phyloP scores from a whole-genome alignment of 2,113 vertebrate species.

The Plecotus auritus region DNA sequence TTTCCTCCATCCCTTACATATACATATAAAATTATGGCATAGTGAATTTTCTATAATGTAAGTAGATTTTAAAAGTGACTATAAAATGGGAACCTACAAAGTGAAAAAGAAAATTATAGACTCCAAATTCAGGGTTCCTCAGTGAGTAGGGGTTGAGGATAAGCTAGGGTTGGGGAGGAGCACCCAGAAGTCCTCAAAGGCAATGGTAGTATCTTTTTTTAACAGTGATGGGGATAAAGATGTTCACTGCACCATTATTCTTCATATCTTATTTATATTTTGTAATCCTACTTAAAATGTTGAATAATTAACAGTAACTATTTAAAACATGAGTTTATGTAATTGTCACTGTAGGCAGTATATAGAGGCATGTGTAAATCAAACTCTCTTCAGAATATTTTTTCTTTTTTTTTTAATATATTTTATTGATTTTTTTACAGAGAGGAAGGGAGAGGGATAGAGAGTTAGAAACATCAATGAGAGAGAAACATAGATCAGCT shows the following conservation, averaged over 20 bases:
- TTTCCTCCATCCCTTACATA: not conserved
- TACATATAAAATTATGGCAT: not conserved
- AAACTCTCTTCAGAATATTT: not conserved
- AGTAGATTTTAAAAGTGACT: not conserved
- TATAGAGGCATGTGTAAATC: not conserved
- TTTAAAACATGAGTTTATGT: not conserved
- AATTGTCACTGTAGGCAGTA: not conserved
- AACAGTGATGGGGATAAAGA: not conserved
- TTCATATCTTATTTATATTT: not conserved
- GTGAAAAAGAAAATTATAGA: not conserved
- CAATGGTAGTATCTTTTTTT: not conserved
- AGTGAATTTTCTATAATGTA: not conserved
- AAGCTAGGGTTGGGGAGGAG: not conserved
- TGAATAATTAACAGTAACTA: not conserved
- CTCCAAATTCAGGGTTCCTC: not conserved
- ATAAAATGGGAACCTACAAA: not conserved
- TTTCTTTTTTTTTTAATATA: conserved; percentile 30
- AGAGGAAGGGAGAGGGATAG: too few relatives aligned
- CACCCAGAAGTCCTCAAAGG: not conserved
- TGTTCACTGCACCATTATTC: not conserved
- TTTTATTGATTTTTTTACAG: too few relatives aligned
- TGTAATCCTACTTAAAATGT: not conserved
- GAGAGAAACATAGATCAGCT: too few relatives aligned
- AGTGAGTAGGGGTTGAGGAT: not conserved
- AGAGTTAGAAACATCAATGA: too few relatives aligned